A percentile compares a stretch with the other conserved stretches of the same genome.
These are phyloP conservation scores for Drosophila kepulauana DNA, from an alignment of 1,140 invertebrate genomes.

Conservation along the genomic window DNA sequence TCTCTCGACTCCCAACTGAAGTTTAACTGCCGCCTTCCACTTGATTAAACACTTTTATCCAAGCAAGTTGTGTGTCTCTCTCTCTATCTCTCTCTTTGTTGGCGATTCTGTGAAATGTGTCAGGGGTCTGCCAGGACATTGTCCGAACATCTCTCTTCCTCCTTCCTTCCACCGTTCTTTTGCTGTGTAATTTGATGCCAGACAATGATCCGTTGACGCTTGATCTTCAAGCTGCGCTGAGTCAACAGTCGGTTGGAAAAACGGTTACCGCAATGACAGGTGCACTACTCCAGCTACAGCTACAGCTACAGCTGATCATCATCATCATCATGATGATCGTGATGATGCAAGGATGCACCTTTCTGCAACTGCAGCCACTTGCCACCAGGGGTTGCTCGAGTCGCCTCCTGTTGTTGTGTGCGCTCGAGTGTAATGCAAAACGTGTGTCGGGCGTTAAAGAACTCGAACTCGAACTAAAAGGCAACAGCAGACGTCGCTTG, in stretches of 20 bases:
- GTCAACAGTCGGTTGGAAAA: constrained; percentile 38
- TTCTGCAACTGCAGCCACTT: constrained; percentile 66
- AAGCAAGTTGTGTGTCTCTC: constrained; percentile 24
- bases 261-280: constrained; percentile 73
- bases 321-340: constrained; percentile 8
- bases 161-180: neutral
- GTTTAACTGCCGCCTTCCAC: constrained; percentile 79
- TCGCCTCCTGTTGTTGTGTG: constrained; percentile 21
- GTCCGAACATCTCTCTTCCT: neutral
- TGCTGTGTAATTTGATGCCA: constrained; percentile 65
- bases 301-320: constrained; percentile 15
- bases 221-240: constrained; percentile 58
- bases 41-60: constrained; percentile 78
- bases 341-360: constrained; percentile 79
- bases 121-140: constrained; percentile 20
- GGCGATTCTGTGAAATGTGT: constrained; percentile 67
- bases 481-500: neutral
- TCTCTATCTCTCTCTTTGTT: neutral
- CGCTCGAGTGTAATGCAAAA: constrained; percentile 69
- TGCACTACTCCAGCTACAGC: constrained; percentile 48
- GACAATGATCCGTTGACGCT: constrained; percentile 72
- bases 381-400: constrained; percentile 40
- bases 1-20: constrained; percentile 24
- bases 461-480: constrained; percentile 27
- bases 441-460: constrained; percentile 57